Conservation (phyloP, 2,888 invertebrate species). For the Tenthredo mesomela region DNA sequence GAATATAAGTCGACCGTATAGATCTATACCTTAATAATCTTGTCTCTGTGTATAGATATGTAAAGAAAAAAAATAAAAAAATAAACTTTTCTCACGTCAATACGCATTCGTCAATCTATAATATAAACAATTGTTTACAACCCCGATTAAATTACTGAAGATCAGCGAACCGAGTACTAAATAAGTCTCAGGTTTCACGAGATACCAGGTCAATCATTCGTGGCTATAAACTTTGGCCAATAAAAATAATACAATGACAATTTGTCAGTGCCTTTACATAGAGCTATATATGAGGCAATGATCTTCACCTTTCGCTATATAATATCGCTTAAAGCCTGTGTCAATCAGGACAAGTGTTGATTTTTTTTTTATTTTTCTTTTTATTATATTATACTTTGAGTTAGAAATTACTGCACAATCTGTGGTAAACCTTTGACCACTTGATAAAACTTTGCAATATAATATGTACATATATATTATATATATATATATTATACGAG, state of each 20-base stretch:
- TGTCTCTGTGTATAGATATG: background rate
- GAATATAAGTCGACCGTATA: background rate
- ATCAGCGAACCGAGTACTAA: slow-evolving; percentile 37
- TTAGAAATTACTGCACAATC: slow-evolving; percentile 40
- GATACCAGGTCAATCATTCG: slow-evolving; percentile 31
- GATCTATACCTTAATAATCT: slow-evolving; percentile 18
- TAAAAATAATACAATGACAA: slow-evolving; percentile 31
- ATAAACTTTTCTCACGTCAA: slow-evolving; percentile 35
- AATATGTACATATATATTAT: no score
- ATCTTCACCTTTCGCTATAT: slow-evolving; percentile 36
- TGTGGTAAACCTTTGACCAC: slow-evolving; percentile 38
- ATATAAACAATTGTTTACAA: slow-evolving; percentile 45
- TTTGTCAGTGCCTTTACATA: slow-evolving; percentile 2
- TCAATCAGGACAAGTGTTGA: slow-evolving; percentile 16
- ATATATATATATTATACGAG: background rate
- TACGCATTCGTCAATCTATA: slow-evolving; percentile 34
- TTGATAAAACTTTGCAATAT: background rate
- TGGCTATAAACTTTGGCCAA: background rate
- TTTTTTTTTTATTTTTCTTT: background rate
- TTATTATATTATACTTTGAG: background rate
- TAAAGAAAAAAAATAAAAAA: background rate
- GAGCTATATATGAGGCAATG: slow-evolving; percentile 13
- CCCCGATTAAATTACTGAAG: slow-evolving; percentile 39
- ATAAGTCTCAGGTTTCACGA: slow-evolving; percentile 46
- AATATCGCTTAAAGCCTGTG: background rate